Conservation (phyloP, 92 coral and sea anemone genomes). For the Umimayanthus kanabou region DNA sequence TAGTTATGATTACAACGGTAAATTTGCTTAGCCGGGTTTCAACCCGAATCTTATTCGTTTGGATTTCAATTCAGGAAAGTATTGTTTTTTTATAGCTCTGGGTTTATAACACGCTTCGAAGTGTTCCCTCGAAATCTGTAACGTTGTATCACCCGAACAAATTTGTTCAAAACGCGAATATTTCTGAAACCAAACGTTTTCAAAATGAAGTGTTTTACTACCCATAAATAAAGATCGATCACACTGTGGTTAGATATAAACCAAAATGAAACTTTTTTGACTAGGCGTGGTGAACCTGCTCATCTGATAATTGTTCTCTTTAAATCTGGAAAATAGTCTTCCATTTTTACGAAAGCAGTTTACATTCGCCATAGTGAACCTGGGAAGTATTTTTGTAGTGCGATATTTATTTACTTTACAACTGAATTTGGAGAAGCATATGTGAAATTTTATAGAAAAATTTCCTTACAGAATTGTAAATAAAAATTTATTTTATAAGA, state of each 20-base stretch:
- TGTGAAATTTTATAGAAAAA: constrained; percentile 59
- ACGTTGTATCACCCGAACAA: neutral
- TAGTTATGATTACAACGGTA: neutral
- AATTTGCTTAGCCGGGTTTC: neutral
- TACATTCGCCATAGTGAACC: constrained; percentile 26
- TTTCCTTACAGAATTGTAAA: constrained; percentile 78
- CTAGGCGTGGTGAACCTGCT: neutral
- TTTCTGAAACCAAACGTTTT: neutral
- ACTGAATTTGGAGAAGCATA: constrained; percentile 27
- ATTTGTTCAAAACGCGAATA: neutral
- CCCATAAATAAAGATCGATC: neutral
- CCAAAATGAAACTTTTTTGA: neutral
- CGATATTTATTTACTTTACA: constrained; percentile 63
- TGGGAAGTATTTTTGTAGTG: constrained; percentile 78
- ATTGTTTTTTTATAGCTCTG: neutral
- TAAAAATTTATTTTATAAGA: constrained; percentile 74
- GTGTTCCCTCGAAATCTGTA: neutral
- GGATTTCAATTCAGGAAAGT: neutral
- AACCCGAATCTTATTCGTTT: neutral
- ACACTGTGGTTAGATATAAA: neutral
- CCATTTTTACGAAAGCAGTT: neutral
- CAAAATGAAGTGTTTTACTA: neutral
- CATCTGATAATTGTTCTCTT: neutral
- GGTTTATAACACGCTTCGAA: neutral
- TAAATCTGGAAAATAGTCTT: neutral